phyloP scores from a whole-genome alignment of 2,797 vertebrate species.

The Rhabdophis nuchalis region DNA sequence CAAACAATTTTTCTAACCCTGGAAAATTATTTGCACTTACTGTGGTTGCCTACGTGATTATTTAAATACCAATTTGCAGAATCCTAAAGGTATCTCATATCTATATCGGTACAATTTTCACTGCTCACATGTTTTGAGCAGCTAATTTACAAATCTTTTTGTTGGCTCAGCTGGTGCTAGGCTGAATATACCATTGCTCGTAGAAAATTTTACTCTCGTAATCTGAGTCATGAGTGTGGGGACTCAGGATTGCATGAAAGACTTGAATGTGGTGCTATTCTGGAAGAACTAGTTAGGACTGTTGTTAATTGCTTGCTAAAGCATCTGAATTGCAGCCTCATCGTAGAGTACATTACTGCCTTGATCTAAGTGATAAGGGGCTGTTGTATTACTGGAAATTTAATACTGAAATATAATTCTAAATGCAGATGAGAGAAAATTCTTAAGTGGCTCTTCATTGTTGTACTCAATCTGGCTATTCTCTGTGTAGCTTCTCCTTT shows the following conservation, averaged over 20 bases:
- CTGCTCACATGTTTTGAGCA: not conserved
- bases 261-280: conserved; percentile 51
- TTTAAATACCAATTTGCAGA: not conserved
- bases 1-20: not conserved
- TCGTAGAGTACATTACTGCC: conserved; percentile 33
- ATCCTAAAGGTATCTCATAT: not conserved
- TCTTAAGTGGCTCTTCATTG: not conserved
- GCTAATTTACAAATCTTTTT: not conserved
- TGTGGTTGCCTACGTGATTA: not conserved
- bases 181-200: not conserved
- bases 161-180: not conserved
- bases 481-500: not conserved
- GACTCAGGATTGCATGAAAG: not conserved
- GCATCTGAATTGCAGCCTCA: conserved; percentile 30
- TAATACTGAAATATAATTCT: conserved; percentile 14
- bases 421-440: conserved; percentile 22
- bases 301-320: conserved; percentile 28
- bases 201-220: not conserved
- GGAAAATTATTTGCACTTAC: conserved; percentile 5
- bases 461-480: not conserved
- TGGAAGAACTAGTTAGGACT: conserved; percentile 24
- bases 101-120: not conserved
- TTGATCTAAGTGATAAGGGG: conserved; percentile 35
- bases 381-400: conserved; percentile 30
- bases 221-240: not conserved